A percentile compares a stretch with the other conserved stretches of the same genome.
Conservation (phyloP, 2,888 invertebrate species). For the Drosophila barbarae region DNA sequence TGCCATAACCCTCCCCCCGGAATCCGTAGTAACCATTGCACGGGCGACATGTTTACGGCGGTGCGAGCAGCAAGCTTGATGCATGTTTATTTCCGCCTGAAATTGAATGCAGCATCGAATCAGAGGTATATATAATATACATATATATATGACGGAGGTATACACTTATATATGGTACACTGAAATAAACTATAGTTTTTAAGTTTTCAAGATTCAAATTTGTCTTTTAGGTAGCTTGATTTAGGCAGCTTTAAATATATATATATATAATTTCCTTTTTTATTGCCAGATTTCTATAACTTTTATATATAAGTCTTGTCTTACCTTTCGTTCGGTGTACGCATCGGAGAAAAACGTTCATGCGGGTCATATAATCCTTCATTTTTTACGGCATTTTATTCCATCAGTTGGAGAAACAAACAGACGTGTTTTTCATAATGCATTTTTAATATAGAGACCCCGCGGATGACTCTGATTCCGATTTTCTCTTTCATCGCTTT, state of each 20-base stretch:
- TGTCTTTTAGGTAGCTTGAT: neutral
- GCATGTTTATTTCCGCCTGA: constrained; percentile 62
- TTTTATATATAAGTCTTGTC: too few species aligned
- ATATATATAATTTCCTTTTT: neutral
- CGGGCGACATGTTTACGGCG: constrained; percentile 62
- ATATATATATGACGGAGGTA: neutral
- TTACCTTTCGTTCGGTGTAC: neutral
- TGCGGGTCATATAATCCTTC: constrained; percentile 47
- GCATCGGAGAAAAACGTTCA: constrained; percentile 2
- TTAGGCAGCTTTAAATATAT: neutral
- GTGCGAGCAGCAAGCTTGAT: constrained; percentile 62
- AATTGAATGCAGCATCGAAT: constrained; percentile 50
- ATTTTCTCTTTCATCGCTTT: constrained; percentile 37
- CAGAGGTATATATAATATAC: constrained; percentile 1
- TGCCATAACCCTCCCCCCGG: constrained; percentile 10
- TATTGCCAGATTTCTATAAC: too few species aligned
- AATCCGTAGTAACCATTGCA: constrained; percentile 37
- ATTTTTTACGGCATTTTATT: constrained; percentile 52
- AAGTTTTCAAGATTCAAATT: neutral
- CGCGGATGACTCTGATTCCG: constrained; percentile 20
- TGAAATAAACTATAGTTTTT: neutral
- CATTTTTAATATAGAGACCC: constrained; percentile 63
- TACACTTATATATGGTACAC: neutral
- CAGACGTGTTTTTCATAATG: constrained; percentile 67
- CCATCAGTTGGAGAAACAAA: constrained; percentile 49